These are phyloP conservation scores for Drosophila santomea DNA, from an alignment of 1,140 invertebrate genomes.

Conservation along the genomic window DNA sequence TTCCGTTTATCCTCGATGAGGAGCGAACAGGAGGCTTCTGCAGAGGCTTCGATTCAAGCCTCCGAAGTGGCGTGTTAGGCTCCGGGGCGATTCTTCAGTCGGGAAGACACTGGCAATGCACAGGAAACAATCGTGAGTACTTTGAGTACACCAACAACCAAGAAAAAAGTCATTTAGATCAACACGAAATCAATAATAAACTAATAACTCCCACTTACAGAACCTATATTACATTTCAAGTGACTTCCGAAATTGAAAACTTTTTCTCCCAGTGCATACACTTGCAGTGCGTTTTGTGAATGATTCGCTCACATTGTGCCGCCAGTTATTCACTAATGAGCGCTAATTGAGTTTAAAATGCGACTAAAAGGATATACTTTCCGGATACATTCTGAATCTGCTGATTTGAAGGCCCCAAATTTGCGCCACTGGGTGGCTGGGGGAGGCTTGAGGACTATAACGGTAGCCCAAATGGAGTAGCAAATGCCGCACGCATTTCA, in stretches of 20 bases:
- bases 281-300: conserved; percentile 50
- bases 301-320: conserved; percentile 59
- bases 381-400: conserved; percentile 2
- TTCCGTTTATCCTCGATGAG: conserved; percentile 61
- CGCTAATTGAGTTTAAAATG: conserved; percentile 81
- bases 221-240: too few relatives aligned
- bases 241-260: too few relatives aligned
- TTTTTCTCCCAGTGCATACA: conserved; percentile 20
- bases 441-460: conserved; percentile 29
- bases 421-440: conserved; percentile 16
- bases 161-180: too few relatives aligned
- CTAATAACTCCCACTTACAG: background rate
- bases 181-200: background rate
- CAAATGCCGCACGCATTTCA: conserved; percentile 61
- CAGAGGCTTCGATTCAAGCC: conserved; percentile 12
- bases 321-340: conserved; percentile 78
- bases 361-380: conserved; percentile 66
- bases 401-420: conserved; percentile 7
- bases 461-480: conserved; percentile 34
- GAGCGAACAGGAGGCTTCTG: conserved; percentile 11
- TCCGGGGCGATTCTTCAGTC: conserved; percentile 20
- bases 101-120: background rate
- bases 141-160: too few relatives aligned
- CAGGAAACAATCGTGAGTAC: conserved; percentile 2
- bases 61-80: conserved; percentile 50